Percentiles rank a stretch among this genome's conserved stretches.
phyloP scores from a whole-genome alignment of 2,113 vertebrate species.

The Pedetes capensis region DNA sequence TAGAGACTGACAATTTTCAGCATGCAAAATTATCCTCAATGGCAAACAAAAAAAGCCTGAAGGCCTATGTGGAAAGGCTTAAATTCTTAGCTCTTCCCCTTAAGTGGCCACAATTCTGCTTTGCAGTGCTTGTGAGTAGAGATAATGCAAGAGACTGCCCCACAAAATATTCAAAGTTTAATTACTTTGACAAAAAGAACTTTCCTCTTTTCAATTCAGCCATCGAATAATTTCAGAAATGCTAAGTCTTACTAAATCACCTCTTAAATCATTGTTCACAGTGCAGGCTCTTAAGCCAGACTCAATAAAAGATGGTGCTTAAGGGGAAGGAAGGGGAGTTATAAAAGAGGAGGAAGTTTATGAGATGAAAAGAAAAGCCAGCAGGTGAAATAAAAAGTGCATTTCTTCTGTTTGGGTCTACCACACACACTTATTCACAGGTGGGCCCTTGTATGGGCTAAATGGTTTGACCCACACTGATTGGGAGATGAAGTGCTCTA shows the following conservation, averaged over 20 bases:
- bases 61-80: constrained; percentile 32
- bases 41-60: not conserved
- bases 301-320: constrained; percentile 28
- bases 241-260: constrained; percentile 47
- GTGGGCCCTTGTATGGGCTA: not conserved
- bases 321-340: not conserved
- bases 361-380: not conserved
- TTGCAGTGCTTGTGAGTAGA: not conserved
- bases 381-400: not conserved
- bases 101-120: constrained; percentile 25
- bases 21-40: not conserved
- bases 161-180: constrained; percentile 31
- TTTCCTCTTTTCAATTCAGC: constrained; percentile 24
- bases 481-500: not conserved
- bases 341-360: not conserved
- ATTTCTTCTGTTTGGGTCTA: not conserved
- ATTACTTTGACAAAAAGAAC: constrained; percentile 50
- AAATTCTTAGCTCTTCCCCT: constrained; percentile 43
- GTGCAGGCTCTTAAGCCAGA: constrained; percentile 15
- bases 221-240: constrained; percentile 53
- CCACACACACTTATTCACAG: not conserved
- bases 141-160: constrained; percentile 30
- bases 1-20: not conserved
- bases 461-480: not conserved
- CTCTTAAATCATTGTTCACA: constrained; percentile 48